phyloP scores from a whole-genome alignment of 2,797 vertebrate genomes.

The Tamandua tetradactyla region DNA sequence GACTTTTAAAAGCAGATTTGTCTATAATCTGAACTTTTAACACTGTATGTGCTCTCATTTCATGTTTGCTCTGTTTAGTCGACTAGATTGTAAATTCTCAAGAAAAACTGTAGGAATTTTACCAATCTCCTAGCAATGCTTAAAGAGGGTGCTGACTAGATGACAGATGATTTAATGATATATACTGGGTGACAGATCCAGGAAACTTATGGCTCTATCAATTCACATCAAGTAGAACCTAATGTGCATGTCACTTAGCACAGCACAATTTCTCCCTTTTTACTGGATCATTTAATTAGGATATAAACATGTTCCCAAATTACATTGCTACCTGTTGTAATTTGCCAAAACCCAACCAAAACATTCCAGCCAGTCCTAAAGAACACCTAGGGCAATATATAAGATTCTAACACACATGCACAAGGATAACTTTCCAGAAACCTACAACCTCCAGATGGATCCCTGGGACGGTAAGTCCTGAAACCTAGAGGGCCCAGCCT shows the following conservation, averaged over 20 bases:
- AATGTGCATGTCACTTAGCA: neutral
- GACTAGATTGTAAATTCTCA: conserved; percentile 22
- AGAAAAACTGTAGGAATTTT: neutral
- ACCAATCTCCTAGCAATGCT: neutral
- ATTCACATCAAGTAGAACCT: conserved; percentile 2
- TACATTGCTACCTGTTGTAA: no score
- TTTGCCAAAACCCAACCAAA: no score
- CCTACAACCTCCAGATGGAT: no score
- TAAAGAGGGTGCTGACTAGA: neutral
- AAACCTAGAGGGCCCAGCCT: no score
- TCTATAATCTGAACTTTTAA: conserved; percentile 35
- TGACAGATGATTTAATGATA: neutral
- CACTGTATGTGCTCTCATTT: neutral
- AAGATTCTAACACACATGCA: no score
- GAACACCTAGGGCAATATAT: no score
- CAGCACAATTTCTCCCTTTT: neutral
- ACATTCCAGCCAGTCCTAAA: no score
- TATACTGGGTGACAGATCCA: neutral
- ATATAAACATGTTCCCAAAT: conserved; percentile 2
- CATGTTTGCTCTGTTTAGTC: neutral
- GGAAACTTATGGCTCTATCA: neutral
- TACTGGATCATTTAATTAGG: neutral
- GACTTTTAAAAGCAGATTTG: neutral
- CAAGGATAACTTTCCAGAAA: no score
- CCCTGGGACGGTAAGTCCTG: no score